phyloP scores from a whole-genome alignment of 2,888 invertebrate genomes.

The Sinodicranocentrus sp. region DNA sequence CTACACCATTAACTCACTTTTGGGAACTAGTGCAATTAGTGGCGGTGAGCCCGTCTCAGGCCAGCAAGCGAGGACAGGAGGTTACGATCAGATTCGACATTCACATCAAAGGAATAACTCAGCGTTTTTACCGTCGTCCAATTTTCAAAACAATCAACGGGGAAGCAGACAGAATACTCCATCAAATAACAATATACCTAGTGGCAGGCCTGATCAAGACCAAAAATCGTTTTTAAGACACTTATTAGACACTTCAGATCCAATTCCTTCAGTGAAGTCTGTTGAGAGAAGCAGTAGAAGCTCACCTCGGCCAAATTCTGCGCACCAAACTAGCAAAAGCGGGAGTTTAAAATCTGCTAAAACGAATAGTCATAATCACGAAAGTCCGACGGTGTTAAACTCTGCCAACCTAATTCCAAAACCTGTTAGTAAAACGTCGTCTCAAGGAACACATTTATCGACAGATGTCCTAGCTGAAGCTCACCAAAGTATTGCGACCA shows the following conservation, averaged over 20 bases:
- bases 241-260: conserved; percentile 73
- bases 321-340: conserved; percentile 27
- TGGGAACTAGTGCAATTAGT: conserved; percentile 54
- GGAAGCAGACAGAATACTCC: conserved; percentile 29
- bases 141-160: not conserved
- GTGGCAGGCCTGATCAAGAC: conserved; percentile 59
- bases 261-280: conserved; percentile 68
- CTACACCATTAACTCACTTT: conserved; percentile 72
- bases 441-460: not conserved
- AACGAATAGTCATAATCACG: conserved; percentile 12
- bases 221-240: conserved; percentile 73
- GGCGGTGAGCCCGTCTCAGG: not conserved
- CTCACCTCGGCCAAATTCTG: conserved; percentile 1
- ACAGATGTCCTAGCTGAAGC: conserved; percentile 20
- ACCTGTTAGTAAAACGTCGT: not conserved
- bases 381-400: not conserved
- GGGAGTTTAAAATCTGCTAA: conserved; percentile 27
- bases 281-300: conserved; percentile 1
- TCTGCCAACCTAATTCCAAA: too few species aligned
- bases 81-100: not conserved
- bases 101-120: not conserved
- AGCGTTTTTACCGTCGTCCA: not conserved
- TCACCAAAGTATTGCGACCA: conserved; percentile 46
- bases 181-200: not conserved
- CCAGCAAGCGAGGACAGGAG: not conserved